Percentiles rank a stretch among this genome's conserved stretches.
These are phyloP conservation scores for Autographa pulchrina DNA, from an alignment of 2,888 invertebrate species.

Conservation along the genomic window DNA sequence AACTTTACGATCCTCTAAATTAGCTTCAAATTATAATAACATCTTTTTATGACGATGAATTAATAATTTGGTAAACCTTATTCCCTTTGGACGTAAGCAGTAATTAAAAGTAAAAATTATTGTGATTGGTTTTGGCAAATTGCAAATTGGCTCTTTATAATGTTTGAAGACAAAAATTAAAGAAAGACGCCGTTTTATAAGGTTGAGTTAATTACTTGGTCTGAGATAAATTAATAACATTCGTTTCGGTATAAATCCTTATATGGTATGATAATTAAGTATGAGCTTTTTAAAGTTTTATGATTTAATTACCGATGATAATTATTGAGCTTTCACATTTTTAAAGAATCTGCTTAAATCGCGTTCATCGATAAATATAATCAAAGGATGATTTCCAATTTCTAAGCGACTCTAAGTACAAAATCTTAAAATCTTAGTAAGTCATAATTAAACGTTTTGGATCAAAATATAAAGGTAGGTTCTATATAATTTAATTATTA, in stretches of 20 bases:
- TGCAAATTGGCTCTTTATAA: constrained; percentile 81
- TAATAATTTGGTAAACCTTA: constrained; percentile 31
- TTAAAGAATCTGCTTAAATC: neutral
- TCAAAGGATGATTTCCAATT: too few species aligned
- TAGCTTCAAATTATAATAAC: constrained; percentile 20
- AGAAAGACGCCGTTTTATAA: constrained; percentile 44
- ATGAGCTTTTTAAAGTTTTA: neutral
- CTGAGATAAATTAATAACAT: constrained; percentile 49
- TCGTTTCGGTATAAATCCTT: constrained; percentile 32
- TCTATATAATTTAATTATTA: too few species aligned
- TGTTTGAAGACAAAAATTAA: constrained; percentile 56
- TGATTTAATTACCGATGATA: neutral
- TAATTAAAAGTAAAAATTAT: constrained; percentile 88
- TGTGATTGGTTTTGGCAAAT: constrained; percentile 88
- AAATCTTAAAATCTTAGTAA: too few species aligned
- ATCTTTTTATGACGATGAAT: constrained; percentile 10
- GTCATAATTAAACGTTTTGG: too few species aligned
- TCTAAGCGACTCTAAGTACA: too few species aligned
- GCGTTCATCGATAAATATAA: too few species aligned
- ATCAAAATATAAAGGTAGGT: too few species aligned
- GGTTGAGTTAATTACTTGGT: constrained; percentile 47
- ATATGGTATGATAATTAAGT: constrained; percentile 41
- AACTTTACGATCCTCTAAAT: constrained; percentile 11
- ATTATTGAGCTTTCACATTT: neutral
- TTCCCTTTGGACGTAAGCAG: constrained; percentile 70